Conservation (phyloP, 2,113 vertebrate species). For the Colinus virginianus region DNA sequence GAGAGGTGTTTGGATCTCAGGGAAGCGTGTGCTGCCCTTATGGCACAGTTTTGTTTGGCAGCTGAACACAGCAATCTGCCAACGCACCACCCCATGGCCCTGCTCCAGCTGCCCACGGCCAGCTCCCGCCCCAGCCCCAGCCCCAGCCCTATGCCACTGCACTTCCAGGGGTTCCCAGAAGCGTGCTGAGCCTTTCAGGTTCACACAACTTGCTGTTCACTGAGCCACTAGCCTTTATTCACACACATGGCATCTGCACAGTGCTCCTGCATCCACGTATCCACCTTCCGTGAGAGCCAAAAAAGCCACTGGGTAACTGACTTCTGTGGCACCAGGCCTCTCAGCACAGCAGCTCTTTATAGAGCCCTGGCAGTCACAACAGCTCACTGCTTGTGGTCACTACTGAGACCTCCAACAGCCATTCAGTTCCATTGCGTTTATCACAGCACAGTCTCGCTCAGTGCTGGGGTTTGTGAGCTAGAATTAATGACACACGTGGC, state of each 20-base stretch:
- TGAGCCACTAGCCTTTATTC: neutral
- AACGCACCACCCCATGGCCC: neutral
- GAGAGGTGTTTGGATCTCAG: fast-evolving
- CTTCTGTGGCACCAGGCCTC: neutral
- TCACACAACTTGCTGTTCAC: fast-evolving
- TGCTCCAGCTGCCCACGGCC: neutral
- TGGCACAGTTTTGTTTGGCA: neutral
- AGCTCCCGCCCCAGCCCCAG: neutral
- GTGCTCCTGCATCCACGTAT: neutral
- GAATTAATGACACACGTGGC: slow-evolving; percentile 4
- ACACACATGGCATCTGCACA: fast-evolving
- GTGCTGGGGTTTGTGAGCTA: neutral
- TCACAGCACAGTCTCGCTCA: neutral
- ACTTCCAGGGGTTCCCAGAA: fast-evolving
- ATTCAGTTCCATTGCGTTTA: neutral
- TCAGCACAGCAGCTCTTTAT: no score
- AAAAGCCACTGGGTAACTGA: neutral
- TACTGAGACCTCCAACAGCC: neutral
- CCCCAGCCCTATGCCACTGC: fast-evolving
- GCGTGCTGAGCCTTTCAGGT: fast-evolving
- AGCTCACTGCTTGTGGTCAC: neutral
- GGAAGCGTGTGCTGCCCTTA: fast-evolving
- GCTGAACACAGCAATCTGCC: fast-evolving
- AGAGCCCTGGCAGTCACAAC: neutral
- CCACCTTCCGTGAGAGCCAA: neutral